Evolutionary conservation across 2,888 invertebrate species (phyloP).

Genomic region (Nasonovia ribisnigri): DNA sequence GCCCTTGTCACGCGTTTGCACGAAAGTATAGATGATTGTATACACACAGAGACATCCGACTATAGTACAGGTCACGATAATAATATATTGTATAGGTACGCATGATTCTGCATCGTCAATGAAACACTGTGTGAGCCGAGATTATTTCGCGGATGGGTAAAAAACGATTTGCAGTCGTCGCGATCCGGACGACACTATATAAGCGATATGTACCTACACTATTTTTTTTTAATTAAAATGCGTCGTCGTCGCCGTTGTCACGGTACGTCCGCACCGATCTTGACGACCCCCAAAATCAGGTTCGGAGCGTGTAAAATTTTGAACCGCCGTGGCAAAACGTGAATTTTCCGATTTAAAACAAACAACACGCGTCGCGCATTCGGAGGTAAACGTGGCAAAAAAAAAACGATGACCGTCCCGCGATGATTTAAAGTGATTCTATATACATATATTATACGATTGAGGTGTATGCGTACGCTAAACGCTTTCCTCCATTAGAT

Average conservation of each 20-base stretch:
- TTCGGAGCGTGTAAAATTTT: conserved; percentile 47
- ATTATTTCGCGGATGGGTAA: not conserved
- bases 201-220: not conserved
- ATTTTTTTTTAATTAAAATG: conserved; percentile 35
- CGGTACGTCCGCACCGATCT: conserved; percentile 26
- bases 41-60: not conserved
- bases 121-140: not conserved
- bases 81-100: not conserved
- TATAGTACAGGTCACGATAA: not conserved
- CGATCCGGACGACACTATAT: not conserved
- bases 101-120: not conserved
- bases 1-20: not conserved
- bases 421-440: not conserved
- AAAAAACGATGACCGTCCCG: conserved; percentile 10
- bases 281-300: not conserved
- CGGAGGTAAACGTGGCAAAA: not conserved
- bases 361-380: not conserved
- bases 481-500: not conserved
- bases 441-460: not conserved
- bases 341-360: conserved; percentile 24
- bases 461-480: not conserved
- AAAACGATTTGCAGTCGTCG: not conserved
- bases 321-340: not conserved
- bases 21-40: not conserved
- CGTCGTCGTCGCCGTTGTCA: conserved; percentile 34